Evolutionary conservation across 2,888 invertebrate species (phyloP).

Genomic region (Nudaria mundana): DNA sequence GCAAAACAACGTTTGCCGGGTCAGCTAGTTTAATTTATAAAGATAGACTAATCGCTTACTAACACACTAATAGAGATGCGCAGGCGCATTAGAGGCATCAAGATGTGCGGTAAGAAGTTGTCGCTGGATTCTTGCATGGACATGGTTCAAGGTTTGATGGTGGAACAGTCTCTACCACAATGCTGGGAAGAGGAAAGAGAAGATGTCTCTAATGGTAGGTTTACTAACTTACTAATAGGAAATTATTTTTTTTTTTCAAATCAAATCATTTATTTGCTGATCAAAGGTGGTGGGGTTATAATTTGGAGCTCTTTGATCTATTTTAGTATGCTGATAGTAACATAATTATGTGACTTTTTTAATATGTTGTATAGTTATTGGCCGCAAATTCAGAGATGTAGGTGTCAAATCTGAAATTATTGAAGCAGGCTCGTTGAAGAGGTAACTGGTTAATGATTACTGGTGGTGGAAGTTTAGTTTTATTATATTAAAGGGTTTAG

Average conservation of each 20-base stretch:
- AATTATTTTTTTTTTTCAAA: background rate
- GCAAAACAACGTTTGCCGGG: too few species aligned
- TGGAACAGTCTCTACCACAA: constrained; percentile 74
- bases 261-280: too few species aligned
- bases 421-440: constrained; percentile 42
- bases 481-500: too few species aligned
- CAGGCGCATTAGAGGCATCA: constrained; percentile 91
- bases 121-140: constrained; percentile 96
- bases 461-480: constrained; percentile 40
- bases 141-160: constrained; percentile 88
- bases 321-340: background rate
- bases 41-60: constrained; percentile 11
- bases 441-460: constrained; percentile 42
- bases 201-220: constrained; percentile 71
- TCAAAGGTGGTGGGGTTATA: too few species aligned
- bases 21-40: background rate
- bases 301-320: background rate
- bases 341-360: too few species aligned
- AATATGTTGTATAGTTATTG: too few species aligned
- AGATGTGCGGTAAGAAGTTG: constrained; percentile 95
- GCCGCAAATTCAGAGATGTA: too few species aligned
- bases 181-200: constrained; percentile 80
- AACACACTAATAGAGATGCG: constrained; percentile 84
- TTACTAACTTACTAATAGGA: too few species aligned
- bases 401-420: constrained; percentile 52